phyloP scores from a whole-genome alignment of 1,140 invertebrate species.

The Tigriopus japonicus region DNA sequence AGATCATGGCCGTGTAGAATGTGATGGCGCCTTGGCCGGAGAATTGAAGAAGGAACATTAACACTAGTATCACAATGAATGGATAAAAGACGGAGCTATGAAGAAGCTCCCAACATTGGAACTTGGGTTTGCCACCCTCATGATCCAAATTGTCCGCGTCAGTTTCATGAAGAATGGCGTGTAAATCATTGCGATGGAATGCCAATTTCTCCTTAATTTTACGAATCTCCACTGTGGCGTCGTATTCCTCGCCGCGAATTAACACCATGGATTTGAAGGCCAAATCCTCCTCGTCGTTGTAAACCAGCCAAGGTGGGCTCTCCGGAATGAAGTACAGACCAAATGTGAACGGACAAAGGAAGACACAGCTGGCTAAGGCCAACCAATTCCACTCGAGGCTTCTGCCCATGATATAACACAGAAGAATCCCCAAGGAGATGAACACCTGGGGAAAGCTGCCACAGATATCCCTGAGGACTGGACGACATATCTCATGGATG shows the following conservation, averaged over 20 bases:
- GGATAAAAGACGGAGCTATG: conserved; percentile 11
- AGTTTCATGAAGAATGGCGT: conserved; percentile 6
- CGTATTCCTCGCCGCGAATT: conserved; percentile 10
- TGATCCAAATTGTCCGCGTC: neutral
- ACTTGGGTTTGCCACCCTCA: conserved; percentile 1
- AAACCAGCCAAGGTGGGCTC: conserved; percentile 6
- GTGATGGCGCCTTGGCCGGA: conserved; percentile 10
- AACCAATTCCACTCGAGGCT: conserved; percentile 11
- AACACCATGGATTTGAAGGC: conserved; percentile 10
- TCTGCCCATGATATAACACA: conserved; percentile 11
- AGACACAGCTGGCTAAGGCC: conserved; percentile 1
- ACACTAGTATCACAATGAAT: conserved; percentile 3
- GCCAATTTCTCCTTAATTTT: conserved; percentile 1
- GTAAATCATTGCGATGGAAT: neutral
- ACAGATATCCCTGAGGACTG: conserved; percentile 5
- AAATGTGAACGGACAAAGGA: conserved; percentile 7
- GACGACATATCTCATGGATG: conserved; percentile 11
- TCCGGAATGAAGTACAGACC: conserved; percentile 11
- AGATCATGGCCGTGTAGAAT: conserved; percentile 7
- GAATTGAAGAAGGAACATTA: conserved; percentile 4
- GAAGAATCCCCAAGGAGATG: conserved; percentile 2
- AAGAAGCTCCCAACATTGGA: neutral
- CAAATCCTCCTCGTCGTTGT: conserved; percentile 10
- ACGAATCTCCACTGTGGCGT: conserved; percentile 1
- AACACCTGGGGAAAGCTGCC: conserved; percentile 11